Conservation (phyloP, 2,113 vertebrate genomes). For the Arvicanthis niloticus region DNA sequence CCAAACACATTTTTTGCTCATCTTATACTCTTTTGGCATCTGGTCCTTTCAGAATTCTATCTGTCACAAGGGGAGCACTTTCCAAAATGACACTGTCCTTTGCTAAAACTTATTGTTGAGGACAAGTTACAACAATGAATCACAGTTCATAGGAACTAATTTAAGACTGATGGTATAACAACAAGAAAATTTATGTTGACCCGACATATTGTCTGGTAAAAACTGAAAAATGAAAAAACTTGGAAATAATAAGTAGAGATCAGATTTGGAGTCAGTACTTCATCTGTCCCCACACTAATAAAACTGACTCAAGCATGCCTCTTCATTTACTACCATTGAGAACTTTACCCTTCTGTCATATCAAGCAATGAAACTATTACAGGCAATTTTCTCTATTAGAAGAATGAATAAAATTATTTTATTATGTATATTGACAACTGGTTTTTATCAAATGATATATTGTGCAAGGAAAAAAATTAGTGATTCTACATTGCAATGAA, state of each 20-base stretch:
- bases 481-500: background rate
- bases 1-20: background rate
- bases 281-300: background rate
- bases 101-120: background rate
- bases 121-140: background rate
- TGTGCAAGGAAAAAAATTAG: background rate
- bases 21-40: background rate
- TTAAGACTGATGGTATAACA: background rate
- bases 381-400: background rate
- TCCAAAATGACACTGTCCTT: background rate
- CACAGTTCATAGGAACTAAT: background rate
- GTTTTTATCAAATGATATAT: background rate
- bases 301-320: background rate
- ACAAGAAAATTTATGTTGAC: background rate
- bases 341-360: background rate
- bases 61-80: background rate
- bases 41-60: background rate
- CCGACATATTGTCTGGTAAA: background rate
- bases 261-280: constrained; percentile 1
- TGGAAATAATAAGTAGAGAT: background rate
- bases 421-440: background rate
- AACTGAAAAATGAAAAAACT: background rate
- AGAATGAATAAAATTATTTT: background rate
- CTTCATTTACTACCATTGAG: background rate
- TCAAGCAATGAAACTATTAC: background rate